Conservation (phyloP, 2,113 vertebrate species). For the Zootoca vivipara region DNA sequence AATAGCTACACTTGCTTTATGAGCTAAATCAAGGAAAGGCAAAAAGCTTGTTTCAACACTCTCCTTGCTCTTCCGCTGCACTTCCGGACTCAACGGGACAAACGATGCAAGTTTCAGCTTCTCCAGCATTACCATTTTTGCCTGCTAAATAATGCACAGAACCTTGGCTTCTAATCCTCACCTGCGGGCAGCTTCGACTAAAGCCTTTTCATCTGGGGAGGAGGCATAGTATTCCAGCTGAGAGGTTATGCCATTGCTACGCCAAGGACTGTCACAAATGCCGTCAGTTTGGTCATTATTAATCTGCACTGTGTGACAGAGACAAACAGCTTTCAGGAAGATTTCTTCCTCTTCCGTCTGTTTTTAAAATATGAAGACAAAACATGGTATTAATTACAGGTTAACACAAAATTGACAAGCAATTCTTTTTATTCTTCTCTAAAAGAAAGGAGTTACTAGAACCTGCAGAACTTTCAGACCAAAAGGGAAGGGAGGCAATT, state of each 20-base stretch:
- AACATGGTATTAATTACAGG: conserved; percentile 16
- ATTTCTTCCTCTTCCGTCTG: conserved; percentile 88
- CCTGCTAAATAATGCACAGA: not conserved
- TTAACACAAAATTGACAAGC: not conserved
- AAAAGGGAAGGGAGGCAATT: not conserved
- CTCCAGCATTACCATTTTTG: not conserved
- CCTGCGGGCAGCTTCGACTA: conserved; percentile 96
- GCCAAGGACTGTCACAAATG: conserved; percentile 80
- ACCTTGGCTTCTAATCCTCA: conserved; percentile 50
- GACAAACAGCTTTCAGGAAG: conserved; percentile 94
- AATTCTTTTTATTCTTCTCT: not conserved
- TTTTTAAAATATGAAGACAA: conserved; percentile 23
- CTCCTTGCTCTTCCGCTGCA: no score
- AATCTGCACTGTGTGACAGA: conserved; percentile 98
- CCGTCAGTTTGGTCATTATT: conserved; percentile 86
- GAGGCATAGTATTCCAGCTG: conserved; percentile 95
- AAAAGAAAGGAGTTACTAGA: not conserved
- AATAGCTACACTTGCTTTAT: not conserved
- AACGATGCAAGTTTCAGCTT: not conserved
- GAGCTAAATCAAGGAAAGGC: not conserved
- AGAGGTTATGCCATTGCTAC: conserved; percentile 77
- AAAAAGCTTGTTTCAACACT: no score
- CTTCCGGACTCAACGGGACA: not conserved
- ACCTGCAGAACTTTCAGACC: not conserved
- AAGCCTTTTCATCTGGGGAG: conserved; percentile 96